Evolutionary conservation across 2,797 vertebrate species (phyloP).

Genomic region (Characodon lateralis): DNA sequence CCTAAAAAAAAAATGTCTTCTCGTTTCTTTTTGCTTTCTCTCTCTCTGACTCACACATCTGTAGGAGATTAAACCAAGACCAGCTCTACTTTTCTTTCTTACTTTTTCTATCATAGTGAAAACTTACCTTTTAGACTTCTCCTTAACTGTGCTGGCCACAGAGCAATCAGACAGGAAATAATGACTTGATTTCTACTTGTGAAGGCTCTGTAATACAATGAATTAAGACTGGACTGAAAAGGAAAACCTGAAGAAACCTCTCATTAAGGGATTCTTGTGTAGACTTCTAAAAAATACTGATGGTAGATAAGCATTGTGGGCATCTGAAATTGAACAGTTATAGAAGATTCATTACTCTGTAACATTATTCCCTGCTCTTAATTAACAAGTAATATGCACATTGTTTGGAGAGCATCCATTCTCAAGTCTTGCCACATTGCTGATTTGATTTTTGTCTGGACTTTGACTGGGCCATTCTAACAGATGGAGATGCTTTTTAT

Average conservation of each 20-base stretch:
- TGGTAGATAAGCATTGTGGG: background rate
- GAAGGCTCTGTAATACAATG: constrained; percentile 48
- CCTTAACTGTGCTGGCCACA: constrained; percentile 70
- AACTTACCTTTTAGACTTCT: constrained; percentile 76
- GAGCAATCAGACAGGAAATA: constrained; percentile 75
- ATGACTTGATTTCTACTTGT: constrained; percentile 62
- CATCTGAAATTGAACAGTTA: background rate
- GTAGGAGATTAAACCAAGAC: constrained; percentile 72
- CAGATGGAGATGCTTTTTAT: no score
- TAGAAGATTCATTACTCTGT: background rate
- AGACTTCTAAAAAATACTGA: constrained; percentile 54
- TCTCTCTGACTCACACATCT: constrained; percentile 48
- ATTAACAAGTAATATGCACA: background rate
- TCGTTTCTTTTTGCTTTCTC: constrained; percentile 47
- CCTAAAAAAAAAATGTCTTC: constrained; percentile 58
- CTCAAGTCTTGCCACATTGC: background rate
- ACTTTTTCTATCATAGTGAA: constrained; percentile 75
- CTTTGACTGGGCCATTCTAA: no score
- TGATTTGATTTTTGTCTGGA: no score
- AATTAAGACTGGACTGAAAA: constrained; percentile 55
- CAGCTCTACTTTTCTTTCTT: constrained; percentile 66
- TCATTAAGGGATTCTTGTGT: constrained; percentile 56
- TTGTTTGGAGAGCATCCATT: background rate
- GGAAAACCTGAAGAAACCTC: constrained; percentile 47
- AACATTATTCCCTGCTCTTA: background rate